Conservation (phyloP, 1,140 invertebrate genomes). For the Trichogramma pretiosum region DNA sequence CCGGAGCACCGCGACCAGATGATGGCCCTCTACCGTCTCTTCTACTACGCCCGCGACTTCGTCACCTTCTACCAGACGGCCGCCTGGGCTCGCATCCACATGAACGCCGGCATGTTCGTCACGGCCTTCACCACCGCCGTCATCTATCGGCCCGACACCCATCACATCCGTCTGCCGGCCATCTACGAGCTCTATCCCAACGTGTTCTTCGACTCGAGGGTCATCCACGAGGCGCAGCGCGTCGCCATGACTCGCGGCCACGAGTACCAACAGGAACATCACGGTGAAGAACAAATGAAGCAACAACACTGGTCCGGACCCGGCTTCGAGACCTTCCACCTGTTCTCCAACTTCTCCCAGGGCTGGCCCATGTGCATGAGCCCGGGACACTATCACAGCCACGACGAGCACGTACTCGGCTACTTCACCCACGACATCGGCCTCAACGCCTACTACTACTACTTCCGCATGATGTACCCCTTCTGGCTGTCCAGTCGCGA, state of each 20-base stretch:
- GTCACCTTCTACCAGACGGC: slow-evolving; percentile 57
- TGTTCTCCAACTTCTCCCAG: slow-evolving; percentile 35
- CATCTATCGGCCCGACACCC: slow-evolving; percentile 52
- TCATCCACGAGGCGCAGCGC: slow-evolving; percentile 8
- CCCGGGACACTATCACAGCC: no score
- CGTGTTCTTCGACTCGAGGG: slow-evolving; percentile 51
- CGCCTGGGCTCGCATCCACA: slow-evolving; percentile 52
- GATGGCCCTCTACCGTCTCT: slow-evolving; percentile 48
- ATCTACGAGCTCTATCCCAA: slow-evolving; percentile 59
- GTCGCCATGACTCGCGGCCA: slow-evolving; percentile 6
- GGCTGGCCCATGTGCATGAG: slow-evolving; percentile 28
- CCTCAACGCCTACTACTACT: slow-evolving; percentile 62
- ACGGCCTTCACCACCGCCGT: slow-evolving; percentile 53
- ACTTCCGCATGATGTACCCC: slow-evolving; percentile 57
- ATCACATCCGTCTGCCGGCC: slow-evolving; percentile 52
- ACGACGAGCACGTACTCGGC: slow-evolving; percentile 53
- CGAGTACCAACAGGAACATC: neutral
- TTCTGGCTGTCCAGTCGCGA: slow-evolving; percentile 53
- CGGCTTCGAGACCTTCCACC: slow-evolving; percentile 29
- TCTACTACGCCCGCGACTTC: slow-evolving; percentile 55
- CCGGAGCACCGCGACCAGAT: slow-evolving; percentile 49
- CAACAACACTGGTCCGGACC: slow-evolving; percentile 7
- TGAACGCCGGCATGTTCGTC: slow-evolving; percentile 57
- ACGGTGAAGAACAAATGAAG: neutral
- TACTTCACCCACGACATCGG: slow-evolving; percentile 67